Conservation (phyloP, 2,113 vertebrate species). For the Ailurus styani region DNA sequence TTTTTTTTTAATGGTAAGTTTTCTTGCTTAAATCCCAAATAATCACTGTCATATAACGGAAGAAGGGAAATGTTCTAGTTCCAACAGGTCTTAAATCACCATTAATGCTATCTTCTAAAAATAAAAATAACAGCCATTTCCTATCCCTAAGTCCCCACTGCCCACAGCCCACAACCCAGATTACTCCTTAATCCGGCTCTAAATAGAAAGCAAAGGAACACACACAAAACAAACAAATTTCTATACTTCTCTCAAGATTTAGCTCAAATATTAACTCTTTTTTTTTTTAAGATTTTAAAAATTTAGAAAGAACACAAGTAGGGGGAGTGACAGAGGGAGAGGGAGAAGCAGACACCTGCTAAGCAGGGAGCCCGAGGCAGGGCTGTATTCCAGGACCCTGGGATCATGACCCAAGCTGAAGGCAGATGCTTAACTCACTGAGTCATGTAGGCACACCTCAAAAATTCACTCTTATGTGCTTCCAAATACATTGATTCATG, state of each 20-base stretch:
- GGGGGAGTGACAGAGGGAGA: background rate
- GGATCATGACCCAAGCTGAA: background rate
- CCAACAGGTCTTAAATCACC: background rate
- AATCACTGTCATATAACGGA: background rate
- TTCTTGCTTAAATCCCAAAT: conserved; percentile 14
- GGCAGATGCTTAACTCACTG: background rate
- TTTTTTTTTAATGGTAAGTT: background rate
- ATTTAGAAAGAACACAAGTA: background rate
- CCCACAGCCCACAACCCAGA: background rate
- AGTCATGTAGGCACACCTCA: background rate
- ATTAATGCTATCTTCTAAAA: background rate
- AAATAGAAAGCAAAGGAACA: background rate
- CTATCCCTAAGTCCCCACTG: background rate
- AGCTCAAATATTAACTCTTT: background rate
- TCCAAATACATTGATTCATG: background rate
- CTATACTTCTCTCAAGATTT: background rate
- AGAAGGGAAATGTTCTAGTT: background rate
- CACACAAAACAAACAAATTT: background rate
- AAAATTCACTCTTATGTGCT: background rate
- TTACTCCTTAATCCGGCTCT: background rate
- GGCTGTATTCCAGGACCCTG: background rate
- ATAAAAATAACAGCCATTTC: background rate
- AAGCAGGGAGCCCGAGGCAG: background rate
- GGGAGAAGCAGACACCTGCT: background rate
- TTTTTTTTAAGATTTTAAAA: background rate